Base-by-base conservation (phyloP, 2,113 vertebrate species). In the Sakesphorus luctuosus region DNA sequence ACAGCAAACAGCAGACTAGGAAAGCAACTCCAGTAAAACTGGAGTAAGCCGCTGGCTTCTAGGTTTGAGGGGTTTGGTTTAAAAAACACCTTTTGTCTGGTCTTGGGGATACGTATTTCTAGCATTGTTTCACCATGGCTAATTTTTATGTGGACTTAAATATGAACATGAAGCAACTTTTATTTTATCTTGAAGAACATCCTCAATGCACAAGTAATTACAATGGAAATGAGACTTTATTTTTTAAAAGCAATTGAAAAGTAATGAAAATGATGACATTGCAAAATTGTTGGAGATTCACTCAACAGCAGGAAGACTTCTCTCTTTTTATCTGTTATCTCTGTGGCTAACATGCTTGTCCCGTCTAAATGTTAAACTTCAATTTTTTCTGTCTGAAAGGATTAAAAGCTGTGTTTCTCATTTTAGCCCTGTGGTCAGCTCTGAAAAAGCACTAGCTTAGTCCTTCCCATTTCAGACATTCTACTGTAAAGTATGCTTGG, bases 11-110 rank as follows among this genome's bases (percentile, higher is more conserved):
- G 35, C 43, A 84, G 78, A 24, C 18, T 36, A 31, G 6, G 24
- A 21, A 58, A 72, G 18, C 3, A 46, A 52, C 44, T 72, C 68
- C 44, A 52, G 53, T 47, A 73, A 65, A 90, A 44, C 52, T 7
- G 5, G 38, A 74, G 20, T 43, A 59, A 50, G 33, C 6, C 16
- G 3, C 29, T 71, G 68, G 19, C 43, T 94, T 77, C 20, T 55
- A 13, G 19, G 2, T 10, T 33, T 59, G 44, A 1, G 0, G 0
- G 2, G 72, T 77, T 72, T 44, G 35, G 20, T 75, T 63, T 40
- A 85, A 79, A 2, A 44, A 81, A 38, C 3, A 52, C 3, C 4
- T 63, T 81, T 47, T 66, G 28, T 46, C 26, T 67, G 36, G 21
- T 80, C 46, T 77, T 33, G 7, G 24, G 33, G 21, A 53, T 52